A percentile compares a stretch with the other conserved stretches of the same genome.
phyloP scores from a whole-genome alignment of 2,797 vertebrate genomes.

The Melanitta fusca region DNA sequence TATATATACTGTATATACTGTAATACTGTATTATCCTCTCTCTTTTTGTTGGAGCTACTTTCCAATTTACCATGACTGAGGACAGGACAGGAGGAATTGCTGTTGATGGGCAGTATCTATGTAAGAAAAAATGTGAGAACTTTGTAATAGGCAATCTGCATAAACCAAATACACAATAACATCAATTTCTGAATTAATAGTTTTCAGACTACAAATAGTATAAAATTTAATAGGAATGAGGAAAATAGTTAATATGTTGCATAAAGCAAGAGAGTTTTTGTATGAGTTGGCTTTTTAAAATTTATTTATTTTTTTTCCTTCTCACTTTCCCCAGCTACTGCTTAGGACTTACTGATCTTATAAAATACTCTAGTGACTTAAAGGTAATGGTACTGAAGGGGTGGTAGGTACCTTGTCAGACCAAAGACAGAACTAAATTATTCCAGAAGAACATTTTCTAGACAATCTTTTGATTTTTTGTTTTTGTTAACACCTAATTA shows the following conservation, averaged over 20 bases:
- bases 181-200: neutral
- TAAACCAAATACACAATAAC: neutral
- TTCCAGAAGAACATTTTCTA: neutral
- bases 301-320: neutral
- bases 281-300: neutral
- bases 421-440: neutral
- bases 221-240: neutral
- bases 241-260: neutral
- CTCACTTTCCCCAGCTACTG: neutral
- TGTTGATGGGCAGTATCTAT: rapidly evolving
- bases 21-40: neutral
- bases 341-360: neutral
- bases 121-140: neutral
- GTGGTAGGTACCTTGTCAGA: neutral
- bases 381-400: neutral
- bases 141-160: neutral
- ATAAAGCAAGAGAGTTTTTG: neutral
- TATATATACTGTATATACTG: too few relatives aligned
- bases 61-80: neutral
- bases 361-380: neutral
- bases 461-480: neutral
- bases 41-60: neutral
- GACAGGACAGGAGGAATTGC: neutral
- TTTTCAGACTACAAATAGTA: neutral
- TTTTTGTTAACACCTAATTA: conserved; percentile 25